Percentiles rank a stretch among this genome's conserved stretches.
These are phyloP conservation scores for Camponotus floridanus DNA, from an alignment of 1,140 invertebrate genomes.

Conservation along the genomic window DNA sequence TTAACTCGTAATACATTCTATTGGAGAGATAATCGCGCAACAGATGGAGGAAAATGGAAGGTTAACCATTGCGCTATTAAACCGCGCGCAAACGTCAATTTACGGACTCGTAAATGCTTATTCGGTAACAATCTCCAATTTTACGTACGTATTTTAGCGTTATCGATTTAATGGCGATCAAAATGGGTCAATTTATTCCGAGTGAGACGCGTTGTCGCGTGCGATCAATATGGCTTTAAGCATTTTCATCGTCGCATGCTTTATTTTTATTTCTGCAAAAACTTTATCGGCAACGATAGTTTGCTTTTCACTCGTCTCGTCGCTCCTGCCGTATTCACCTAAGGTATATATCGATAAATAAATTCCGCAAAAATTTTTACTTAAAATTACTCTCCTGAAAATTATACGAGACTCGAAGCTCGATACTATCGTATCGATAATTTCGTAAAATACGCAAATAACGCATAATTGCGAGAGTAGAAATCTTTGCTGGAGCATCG, in stretches of 20 bases:
- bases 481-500: constrained; percentile 23
- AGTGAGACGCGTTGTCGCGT: constrained; percentile 16
- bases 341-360: neutral
- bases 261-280: constrained; percentile 40
- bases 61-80: neutral
- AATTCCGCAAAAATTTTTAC: neutral
- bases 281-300: neutral
- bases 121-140: constrained; percentile 38
- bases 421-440: no score
- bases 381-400: neutral
- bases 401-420: neutral
- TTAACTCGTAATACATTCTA: neutral
- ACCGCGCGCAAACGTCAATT: constrained; percentile 22
- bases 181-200: constrained; percentile 51
- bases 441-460: neutral
- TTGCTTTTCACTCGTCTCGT: neutral
- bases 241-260: constrained; percentile 27
- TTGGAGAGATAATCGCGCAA: neutral
- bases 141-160: constrained; percentile 45
- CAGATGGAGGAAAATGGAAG: constrained; percentile 14
- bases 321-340: neutral
- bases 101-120: constrained; percentile 33
- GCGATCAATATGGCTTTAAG: constrained; percentile 44
- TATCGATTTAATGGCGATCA: constrained; percentile 53
- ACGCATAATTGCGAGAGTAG: neutral